Conservation (phyloP, 2,797 vertebrate genomes). For the Aeoliscus strigatus region DNA sequence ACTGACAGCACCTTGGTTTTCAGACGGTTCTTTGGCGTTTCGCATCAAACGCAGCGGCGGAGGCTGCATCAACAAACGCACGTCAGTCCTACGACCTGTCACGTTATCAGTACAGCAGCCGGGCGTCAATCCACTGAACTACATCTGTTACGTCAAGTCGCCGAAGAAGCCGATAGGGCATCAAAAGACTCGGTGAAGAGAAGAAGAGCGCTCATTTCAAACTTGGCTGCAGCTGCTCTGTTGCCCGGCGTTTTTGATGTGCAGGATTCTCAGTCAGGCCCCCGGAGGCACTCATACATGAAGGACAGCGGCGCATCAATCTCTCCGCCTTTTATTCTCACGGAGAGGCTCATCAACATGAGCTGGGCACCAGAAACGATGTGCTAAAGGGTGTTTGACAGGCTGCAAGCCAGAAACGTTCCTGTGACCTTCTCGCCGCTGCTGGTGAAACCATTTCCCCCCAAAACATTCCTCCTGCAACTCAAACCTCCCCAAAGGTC, state of each 20-base stretch:
- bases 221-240: constrained; percentile 16
- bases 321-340: constrained; percentile 12
- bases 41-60: neutral
- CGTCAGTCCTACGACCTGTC: neutral
- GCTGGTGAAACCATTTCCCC: constrained; percentile 10
- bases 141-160: constrained; percentile 17
- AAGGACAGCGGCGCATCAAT: constrained; percentile 42
- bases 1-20: no score
- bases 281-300: constrained; percentile 31
- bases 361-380: constrained; percentile 11
- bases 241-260: constrained; percentile 48
- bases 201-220: constrained; percentile 21
- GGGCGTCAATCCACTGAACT: constrained; percentile 5
- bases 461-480: constrained; percentile 17
- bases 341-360: constrained; percentile 17
- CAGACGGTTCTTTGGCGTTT: no score
- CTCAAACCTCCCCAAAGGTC: constrained; percentile 46
- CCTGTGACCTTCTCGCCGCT: constrained; percentile 25
- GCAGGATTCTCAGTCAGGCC: constrained; percentile 37
- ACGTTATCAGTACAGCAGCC: constrained; percentile 11
- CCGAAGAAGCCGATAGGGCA: constrained; percentile 22
- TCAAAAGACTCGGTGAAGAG: constrained; percentile 28
- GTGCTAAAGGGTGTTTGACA: constrained; percentile 1
- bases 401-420: constrained; percentile 4
- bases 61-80: neutral